These are phyloP conservation scores for Hyles lineata DNA, from an alignment of 2,888 invertebrate species.

Conservation along the genomic window DNA sequence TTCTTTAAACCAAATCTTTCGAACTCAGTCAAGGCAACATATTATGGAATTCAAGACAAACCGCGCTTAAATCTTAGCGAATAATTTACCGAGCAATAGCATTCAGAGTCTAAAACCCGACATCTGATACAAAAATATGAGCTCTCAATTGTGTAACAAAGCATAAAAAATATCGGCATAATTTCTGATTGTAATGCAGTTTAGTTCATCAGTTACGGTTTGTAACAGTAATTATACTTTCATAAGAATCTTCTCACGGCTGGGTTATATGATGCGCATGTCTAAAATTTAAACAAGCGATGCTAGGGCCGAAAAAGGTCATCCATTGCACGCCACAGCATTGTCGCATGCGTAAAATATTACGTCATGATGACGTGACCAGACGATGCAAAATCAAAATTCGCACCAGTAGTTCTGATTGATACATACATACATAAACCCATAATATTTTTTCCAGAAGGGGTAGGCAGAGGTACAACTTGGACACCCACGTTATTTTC, in stretches of 20 bases:
- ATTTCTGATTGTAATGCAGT: conserved; percentile 15
- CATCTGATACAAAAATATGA: conserved; percentile 25
- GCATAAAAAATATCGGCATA: conserved; percentile 20
- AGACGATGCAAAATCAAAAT: neutral
- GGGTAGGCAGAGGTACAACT: too few relatives aligned
- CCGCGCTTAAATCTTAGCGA: neutral
- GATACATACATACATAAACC: too few relatives aligned
- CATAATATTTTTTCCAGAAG: too few relatives aligned
- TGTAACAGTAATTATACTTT: conserved; percentile 13
- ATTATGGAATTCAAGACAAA: neutral
- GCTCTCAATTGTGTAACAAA: conserved; percentile 20
- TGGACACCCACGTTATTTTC: too few relatives aligned
- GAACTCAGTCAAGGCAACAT: too few relatives aligned
- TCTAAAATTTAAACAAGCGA: neutral
- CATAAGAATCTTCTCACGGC: conserved; percentile 24
- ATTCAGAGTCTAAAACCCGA: conserved; percentile 10
- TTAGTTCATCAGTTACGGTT: conserved; percentile 24
- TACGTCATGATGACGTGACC: neutral
- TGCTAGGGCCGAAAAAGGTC: conserved; percentile 12
- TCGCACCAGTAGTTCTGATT: neutral
- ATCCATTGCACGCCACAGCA: neutral
- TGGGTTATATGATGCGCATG: conserved; percentile 24
- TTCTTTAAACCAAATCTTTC: too few relatives aligned
- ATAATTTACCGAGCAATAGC: conserved; percentile 28
- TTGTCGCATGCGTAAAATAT: conserved; percentile 1